These are phyloP conservation scores for Hesperophylax magnus DNA, from an alignment of 1,140 invertebrate species.

Conservation along the genomic window DNA sequence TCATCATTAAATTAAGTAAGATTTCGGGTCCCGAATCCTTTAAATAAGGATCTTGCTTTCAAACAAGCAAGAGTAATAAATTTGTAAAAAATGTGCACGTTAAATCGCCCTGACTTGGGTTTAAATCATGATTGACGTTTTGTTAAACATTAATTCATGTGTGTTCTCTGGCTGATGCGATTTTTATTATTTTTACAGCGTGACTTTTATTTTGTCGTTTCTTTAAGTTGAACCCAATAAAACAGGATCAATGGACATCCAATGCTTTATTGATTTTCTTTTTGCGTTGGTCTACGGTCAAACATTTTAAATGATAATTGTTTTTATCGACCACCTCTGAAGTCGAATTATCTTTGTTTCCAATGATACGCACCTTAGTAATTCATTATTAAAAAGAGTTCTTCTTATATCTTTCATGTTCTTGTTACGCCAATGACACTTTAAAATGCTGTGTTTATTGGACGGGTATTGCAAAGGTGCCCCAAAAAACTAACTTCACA, in stretches of 20 bases:
- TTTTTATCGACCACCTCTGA: no score
- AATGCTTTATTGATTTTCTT: neutral
- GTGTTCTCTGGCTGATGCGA: neutral
- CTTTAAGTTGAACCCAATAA: neutral
- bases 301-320: no score
- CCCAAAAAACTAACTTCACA: no score
- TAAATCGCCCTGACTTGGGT: neutral
- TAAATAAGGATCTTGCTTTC: neutral
- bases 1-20: neutral
- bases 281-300: neutral
- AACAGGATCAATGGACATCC: neutral
- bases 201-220: neutral
- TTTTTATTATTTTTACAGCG: constrained; percentile 1
- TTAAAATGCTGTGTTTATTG: no score
- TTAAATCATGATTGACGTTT: constrained; percentile 14
- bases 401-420: no score
- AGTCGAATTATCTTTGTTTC: no score
- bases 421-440: no score
- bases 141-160: neutral
- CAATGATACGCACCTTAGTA: no score
- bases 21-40: neutral
- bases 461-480: no score
- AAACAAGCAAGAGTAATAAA: neutral
- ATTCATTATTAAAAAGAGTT: no score
- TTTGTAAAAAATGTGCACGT: neutral